These are phyloP conservation scores for Phasianus colchicus DNA, from an alignment of 2,113 vertebrate genomes.

Conservation along the genomic window DNA sequence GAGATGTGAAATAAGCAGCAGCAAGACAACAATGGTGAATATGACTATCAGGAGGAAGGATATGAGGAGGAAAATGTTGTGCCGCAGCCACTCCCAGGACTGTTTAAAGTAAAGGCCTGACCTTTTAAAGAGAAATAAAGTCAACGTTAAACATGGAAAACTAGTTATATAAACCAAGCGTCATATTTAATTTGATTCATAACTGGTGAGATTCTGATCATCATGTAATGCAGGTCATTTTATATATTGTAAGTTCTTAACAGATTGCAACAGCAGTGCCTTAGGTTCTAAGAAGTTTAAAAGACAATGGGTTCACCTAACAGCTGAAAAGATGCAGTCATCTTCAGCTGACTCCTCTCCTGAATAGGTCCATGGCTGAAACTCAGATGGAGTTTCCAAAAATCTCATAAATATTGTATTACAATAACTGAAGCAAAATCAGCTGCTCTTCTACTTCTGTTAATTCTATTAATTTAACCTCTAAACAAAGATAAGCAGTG, in stretches of 20 bases:
- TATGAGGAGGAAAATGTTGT: constrained; percentile 81
- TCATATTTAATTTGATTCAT: background rate
- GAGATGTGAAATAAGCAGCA: constrained; percentile 90
- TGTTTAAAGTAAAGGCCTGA: constrained; percentile 84
- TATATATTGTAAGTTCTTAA: background rate
- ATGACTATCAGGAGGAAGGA: constrained; percentile 79
- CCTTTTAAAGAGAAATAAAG: constrained; percentile 75
- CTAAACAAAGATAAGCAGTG: background rate
- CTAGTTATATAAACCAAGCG: background rate
- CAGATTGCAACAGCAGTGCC: background rate
- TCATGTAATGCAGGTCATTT: background rate
- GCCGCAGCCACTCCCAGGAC: constrained; percentile 86
- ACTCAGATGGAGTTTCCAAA: background rate
- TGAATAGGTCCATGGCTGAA: background rate
- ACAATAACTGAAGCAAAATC: background rate
- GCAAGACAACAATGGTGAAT: constrained; percentile 79
- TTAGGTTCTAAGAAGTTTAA: background rate
- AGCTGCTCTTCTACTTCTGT: background rate
- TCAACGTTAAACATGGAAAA: background rate
- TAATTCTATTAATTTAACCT: background rate
- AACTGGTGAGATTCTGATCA: background rate
- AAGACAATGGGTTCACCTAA: background rate
- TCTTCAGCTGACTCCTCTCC: background rate
- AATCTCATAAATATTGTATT: background rate
- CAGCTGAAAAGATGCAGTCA: background rate